phyloP scores from a whole-genome alignment of 2,113 vertebrate species.

The Sinocyclocheilus anshuiensis region DNA sequence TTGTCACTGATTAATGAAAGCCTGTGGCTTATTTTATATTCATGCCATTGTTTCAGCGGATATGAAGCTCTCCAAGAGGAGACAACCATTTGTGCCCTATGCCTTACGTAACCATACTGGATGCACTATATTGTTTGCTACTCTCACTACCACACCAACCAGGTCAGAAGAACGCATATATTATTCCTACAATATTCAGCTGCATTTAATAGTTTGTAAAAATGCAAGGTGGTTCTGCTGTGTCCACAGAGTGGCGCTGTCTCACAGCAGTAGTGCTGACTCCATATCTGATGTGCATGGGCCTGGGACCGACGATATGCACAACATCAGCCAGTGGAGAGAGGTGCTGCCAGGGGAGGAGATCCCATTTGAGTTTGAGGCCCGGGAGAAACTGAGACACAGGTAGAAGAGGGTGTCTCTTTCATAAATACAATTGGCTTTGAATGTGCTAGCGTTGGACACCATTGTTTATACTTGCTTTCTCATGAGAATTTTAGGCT shows the following conservation, averaged over 20 bases:
- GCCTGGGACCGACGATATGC: conserved; percentile 82
- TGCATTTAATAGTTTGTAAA: neutral
- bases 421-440: neutral
- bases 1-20: neutral
- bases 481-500: neutral
- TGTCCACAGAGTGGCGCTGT: conserved; percentile 87
- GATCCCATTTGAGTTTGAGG: conserved; percentile 95
- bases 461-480: too few species aligned
- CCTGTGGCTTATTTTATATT: neutral
- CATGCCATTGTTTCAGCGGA: conserved; percentile 58
- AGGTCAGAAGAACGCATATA: conserved; percentile 75
- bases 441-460: neutral
- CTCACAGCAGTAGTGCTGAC: conserved; percentile 94
- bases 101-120: conserved; percentile 93
- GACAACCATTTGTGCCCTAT: conserved; percentile 93
- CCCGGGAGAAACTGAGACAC: conserved; percentile 93
- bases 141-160: conserved; percentile 93
- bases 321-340: conserved; percentile 92
- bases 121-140: conserved; percentile 95
- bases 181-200: neutral
- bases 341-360: conserved; percentile 93
- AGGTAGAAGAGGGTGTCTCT: conserved; percentile 73
- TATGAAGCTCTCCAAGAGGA: conserved; percentile 86
- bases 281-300: conserved; percentile 82
- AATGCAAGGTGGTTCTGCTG: neutral